Percentiles rank a stretch among this genome's conserved stretches.
Evolutionary conservation across 2,888 invertebrate genomes (phyloP).

Genomic region (Cheilosia impressa): DNA sequence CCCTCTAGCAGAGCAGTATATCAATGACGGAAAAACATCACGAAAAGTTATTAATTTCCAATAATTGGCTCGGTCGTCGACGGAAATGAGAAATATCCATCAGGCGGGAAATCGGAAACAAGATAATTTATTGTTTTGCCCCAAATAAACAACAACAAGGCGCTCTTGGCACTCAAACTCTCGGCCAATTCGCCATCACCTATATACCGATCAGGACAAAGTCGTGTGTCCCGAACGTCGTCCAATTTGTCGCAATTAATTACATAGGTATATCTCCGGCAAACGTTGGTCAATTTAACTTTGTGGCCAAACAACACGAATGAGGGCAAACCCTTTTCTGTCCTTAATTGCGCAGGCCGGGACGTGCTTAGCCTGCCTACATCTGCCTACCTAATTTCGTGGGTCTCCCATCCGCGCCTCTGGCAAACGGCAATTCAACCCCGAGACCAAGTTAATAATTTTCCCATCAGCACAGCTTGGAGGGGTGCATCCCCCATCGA

Average conservation of each 20-base stretch:
- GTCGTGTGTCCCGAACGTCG: constrained; percentile 83
- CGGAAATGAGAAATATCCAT: constrained; percentile 65
- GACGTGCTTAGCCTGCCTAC: constrained; percentile 49
- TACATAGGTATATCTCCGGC: constrained; percentile 77
- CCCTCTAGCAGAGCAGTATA: constrained; percentile 5
- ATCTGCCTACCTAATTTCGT: constrained; percentile 56
- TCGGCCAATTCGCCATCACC: not conserved
- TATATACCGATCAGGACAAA: constrained; percentile 39
- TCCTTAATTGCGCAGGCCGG: constrained; percentile 26
- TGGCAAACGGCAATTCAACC: constrained; percentile 27
- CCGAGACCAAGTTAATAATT: constrained; percentile 61
- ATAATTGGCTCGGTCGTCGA: constrained; percentile 61
- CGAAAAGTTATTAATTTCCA: constrained; percentile 73
- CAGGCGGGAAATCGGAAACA: constrained; percentile 45
- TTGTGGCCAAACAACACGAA: constrained; percentile 43
- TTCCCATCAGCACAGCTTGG: constrained; percentile 61
- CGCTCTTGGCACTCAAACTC: not conserved
- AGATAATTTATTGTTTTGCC: constrained; percentile 69
- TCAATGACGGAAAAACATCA: constrained; percentile 55
- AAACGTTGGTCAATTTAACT: constrained; percentile 70
- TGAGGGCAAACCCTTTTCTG: constrained; percentile 55
- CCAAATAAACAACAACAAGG: constrained; percentile 54
- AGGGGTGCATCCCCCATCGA: constrained; percentile 42
- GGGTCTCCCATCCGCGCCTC: not conserved
- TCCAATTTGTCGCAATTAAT: constrained; percentile 84